phyloP scores from a whole-genome alignment of 1,140 invertebrate genomes.

The Trissolcus basalis region DNA sequence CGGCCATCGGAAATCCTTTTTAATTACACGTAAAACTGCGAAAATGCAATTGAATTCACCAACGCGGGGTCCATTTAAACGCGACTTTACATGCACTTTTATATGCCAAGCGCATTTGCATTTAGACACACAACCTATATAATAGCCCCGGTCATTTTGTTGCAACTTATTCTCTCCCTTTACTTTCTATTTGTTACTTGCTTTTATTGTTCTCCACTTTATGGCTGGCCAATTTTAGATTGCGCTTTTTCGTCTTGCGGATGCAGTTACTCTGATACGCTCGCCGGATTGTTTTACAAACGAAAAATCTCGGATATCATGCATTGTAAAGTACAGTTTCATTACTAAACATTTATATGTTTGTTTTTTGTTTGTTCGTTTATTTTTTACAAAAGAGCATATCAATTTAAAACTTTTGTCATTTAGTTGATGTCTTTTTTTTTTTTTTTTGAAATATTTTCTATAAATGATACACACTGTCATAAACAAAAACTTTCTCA shows the following conservation, averaged over 20 bases:
- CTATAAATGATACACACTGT: too few species aligned
- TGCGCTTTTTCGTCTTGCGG: neutral
- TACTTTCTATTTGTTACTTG: conserved; percentile 23
- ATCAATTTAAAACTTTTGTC: neutral
- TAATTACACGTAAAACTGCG: conserved; percentile 40
- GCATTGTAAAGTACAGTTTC: too few species aligned
- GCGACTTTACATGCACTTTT: conserved; percentile 25
- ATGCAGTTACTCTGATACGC: too few species aligned
- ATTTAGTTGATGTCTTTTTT: too few species aligned
- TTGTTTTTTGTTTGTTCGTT: too few species aligned
- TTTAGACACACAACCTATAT: conserved; percentile 16
- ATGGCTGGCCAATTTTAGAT: conserved; percentile 10
- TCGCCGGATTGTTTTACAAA: too few species aligned
- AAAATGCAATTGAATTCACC: conserved; percentile 33
- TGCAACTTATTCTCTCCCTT: conserved; percentile 20
- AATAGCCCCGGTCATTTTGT: conserved; percentile 11
- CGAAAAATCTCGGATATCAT: too few species aligned
- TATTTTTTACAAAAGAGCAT: too few species aligned
- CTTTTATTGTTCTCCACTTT: conserved; percentile 21
- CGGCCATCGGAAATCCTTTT: conserved; percentile 6
- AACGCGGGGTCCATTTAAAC: conserved; percentile 36
- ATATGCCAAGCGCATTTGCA: conserved; percentile 22
- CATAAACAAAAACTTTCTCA: too few species aligned
- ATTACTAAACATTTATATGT: too few species aligned
- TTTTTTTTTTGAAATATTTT: too few species aligned